These are phyloP conservation scores for Varecia variegata DNA, from an alignment of 2,797 vertebrate species.

Conservation along the genomic window DNA sequence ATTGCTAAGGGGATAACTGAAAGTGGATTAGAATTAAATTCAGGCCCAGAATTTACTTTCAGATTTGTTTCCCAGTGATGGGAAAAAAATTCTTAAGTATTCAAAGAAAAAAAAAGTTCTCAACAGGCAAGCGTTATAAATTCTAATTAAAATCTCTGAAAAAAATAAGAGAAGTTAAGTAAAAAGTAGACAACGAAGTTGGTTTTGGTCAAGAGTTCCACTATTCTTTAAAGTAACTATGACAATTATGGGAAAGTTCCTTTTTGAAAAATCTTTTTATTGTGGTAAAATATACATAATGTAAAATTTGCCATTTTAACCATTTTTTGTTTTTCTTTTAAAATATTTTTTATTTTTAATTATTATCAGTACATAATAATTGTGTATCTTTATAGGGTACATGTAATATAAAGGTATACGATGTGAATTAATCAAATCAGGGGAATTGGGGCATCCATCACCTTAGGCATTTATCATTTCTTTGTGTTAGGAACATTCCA, in stretches of 20 bases:
- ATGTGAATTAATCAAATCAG: too few relatives aligned
- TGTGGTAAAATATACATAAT: neutral
- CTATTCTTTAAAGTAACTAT: neutral
- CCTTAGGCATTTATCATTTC: too few relatives aligned
- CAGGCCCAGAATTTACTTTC: neutral
- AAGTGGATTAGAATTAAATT: slow-evolving; percentile 3
- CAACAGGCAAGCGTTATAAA: neutral
- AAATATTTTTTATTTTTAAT: too few relatives aligned
- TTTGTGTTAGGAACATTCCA: too few relatives aligned
- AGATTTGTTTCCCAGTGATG: neutral
- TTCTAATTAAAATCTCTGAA: neutral
- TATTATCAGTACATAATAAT: too few relatives aligned
- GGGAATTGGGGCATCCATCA: too few relatives aligned
- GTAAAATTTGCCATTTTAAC: neutral
- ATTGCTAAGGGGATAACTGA: neutral
- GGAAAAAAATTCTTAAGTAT: neutral
- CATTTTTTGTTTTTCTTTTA: too few relatives aligned
- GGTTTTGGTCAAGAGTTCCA: neutral
- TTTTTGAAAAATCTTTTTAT: neutral
- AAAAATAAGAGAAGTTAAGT: neutral
- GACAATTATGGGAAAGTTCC: neutral
- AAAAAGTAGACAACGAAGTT: neutral
- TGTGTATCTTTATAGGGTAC: too few relatives aligned
- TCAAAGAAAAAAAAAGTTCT: neutral
- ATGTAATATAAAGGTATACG: too few relatives aligned